These are phyloP conservation scores for Zosterops borbonicus DNA, from an alignment of 2,113 vertebrate species.

Conservation along the genomic window DNA sequence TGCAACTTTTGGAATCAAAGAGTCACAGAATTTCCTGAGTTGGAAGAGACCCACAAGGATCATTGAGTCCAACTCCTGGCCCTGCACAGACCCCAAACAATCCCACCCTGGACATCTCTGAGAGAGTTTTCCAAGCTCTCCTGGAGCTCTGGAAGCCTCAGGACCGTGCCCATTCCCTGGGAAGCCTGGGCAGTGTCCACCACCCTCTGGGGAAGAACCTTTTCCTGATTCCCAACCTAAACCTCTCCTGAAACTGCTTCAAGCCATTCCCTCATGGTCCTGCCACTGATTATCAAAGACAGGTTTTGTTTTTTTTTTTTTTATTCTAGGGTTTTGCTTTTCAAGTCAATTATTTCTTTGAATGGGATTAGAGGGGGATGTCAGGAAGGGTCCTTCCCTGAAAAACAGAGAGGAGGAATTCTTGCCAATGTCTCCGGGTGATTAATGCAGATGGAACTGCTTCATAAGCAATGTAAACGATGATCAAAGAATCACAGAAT, in stretches of 20 bases:
- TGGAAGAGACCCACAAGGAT: not conserved
- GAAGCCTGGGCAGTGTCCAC: not conserved
- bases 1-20: not conserved
- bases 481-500: not conserved
- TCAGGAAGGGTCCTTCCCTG: not conserved
- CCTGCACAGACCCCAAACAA: not conserved
- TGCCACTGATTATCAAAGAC: not conserved
- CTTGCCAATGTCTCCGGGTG: not conserved
- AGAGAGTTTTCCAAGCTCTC: rapidly evolving
- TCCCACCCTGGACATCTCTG: not conserved
- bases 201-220: not conserved
- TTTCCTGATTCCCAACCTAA: rapidly evolving
- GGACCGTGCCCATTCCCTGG: rapidly evolving
- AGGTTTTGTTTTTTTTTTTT: not conserved
- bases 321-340: not conserved
- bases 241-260: not conserved
- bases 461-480: not conserved
- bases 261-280: not conserved
- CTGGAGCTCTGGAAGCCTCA: not conserved
- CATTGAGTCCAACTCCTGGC: rapidly evolving
- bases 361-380: not conserved
- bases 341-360: not conserved
- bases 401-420: not conserved
- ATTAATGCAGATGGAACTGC: not conserved
- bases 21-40: not conserved